Conservation (phyloP, 2,888 invertebrate species). For the Bibio marci region DNA sequence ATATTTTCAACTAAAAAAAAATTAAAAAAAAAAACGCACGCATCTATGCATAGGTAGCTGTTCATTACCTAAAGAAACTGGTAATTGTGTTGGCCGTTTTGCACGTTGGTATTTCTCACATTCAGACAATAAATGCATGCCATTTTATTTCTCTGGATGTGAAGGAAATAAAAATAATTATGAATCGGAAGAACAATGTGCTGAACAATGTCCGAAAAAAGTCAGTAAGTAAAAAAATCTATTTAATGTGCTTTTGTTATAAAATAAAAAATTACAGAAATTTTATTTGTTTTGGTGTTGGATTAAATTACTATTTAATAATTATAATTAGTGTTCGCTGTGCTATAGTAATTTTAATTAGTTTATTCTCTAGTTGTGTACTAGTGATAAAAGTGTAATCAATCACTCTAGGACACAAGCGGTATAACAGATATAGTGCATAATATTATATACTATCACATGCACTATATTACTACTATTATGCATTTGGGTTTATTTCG, state of each 20-base stretch:
- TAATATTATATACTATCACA: too few relatives aligned
- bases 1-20: background rate
- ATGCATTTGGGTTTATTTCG: too few relatives aligned
- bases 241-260: conserved; percentile 4
- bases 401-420: too few relatives aligned
- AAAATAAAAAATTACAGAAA: background rate
- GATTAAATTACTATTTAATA: background rate
- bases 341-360: background rate
- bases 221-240: conserved; percentile 45
- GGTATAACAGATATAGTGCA: too few relatives aligned
- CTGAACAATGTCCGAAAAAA: conserved; percentile 56
- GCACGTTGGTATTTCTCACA: conserved; percentile 77
- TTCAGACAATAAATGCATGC: conserved; percentile 69
- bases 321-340: too few relatives aligned
- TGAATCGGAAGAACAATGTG: conserved; percentile 52
- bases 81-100: conserved; percentile 52
- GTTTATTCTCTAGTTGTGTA: background rate
- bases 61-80: conserved; percentile 52
- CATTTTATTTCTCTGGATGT: conserved; percentile 87
- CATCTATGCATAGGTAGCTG: conserved; percentile 45
- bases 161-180: conserved; percentile 81
- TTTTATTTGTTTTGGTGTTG: background rate
- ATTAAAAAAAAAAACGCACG: too few relatives aligned
- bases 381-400: background rate
- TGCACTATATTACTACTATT: too few relatives aligned